Conservation (phyloP, 2,797 vertebrate genomes). For the Sebastes minor region DNA sequence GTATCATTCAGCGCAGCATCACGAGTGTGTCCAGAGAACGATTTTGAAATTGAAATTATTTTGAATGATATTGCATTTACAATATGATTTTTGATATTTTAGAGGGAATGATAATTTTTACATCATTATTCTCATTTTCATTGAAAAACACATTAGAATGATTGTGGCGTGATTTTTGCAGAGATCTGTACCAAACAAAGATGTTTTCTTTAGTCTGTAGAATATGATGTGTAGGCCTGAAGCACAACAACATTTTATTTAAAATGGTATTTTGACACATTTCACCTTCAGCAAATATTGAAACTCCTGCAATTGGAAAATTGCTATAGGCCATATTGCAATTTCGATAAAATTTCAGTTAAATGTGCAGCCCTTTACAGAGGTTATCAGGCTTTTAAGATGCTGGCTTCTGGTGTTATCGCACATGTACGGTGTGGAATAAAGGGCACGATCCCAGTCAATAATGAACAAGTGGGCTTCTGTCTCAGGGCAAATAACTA, state of each 20-base stretch:
- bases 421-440: slow-evolving; percentile 13
- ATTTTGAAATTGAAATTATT: not conserved
- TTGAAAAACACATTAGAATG: not conserved
- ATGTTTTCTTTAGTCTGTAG: too few relatives aligned
- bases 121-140: not conserved
- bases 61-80: not conserved
- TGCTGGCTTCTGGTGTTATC: slow-evolving; percentile 2
- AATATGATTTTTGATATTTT: not conserved
- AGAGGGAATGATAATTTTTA: not conserved
- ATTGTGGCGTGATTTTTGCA: too few relatives aligned
- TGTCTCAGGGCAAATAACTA: slow-evolving; percentile 42
- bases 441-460: slow-evolving; percentile 40
- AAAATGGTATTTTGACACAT: too few relatives aligned
- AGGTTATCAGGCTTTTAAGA: slow-evolving; percentile 22
- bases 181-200: fast-evolving
- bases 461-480: slow-evolving; percentile 35
- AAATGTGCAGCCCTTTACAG: not conserved
- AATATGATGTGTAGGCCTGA: too few relatives aligned
- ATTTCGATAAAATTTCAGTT: too few relatives aligned
- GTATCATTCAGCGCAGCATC: slow-evolving; percentile 23
- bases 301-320: too few relatives aligned
- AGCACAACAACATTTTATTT: too few relatives aligned
- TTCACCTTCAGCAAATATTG: too few relatives aligned
- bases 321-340: fast-evolving
- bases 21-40: not conserved